Conservation (phyloP, 2,113 vertebrate genomes). For the Hippoglossus stenolepis region DNA sequence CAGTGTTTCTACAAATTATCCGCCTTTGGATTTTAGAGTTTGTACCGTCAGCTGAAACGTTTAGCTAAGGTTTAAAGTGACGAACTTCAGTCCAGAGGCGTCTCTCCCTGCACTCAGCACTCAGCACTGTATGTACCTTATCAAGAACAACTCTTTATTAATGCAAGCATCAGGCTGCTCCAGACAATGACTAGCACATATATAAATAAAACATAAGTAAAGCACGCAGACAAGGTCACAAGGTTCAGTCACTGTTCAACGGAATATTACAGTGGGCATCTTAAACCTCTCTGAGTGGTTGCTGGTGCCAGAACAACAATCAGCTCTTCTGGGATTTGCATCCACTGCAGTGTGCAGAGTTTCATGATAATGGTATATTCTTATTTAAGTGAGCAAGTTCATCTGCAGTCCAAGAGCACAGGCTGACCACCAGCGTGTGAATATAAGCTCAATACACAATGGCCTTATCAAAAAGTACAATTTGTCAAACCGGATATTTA, state of each 20-base stretch:
- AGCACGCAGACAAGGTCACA: neutral
- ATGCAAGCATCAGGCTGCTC: constrained; percentile 13
- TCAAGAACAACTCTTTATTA: neutral
- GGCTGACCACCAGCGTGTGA: neutral
- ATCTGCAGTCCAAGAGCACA: constrained; percentile 22
- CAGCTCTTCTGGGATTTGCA: neutral
- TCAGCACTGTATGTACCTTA: constrained; percentile 2
- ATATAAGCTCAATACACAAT: neutral
- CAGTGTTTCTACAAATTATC: constrained; percentile 19
- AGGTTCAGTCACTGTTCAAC: constrained; percentile 17
- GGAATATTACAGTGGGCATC: constrained; percentile 29
- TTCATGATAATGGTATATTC: neutral
- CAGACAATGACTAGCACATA: constrained; percentile 33
- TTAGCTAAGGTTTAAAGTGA: neutral
- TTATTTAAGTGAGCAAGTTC: constrained; percentile 24
- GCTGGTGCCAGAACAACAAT: constrained; percentile 4
- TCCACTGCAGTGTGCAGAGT: neutral
- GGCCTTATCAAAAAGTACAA: neutral
- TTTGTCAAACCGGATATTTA: neutral
- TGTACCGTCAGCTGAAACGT: neutral
- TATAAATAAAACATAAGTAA: constrained; percentile 50
- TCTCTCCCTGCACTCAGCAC: constrained; percentile 3
- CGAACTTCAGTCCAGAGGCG: neutral
- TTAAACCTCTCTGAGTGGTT: neutral
- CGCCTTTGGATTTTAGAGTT: neutral